Percentiles rank a stretch among this genome's conserved stretches.
Conservation (phyloP, 2,888 invertebrate genomes). For the Drosophila cracens region DNA sequence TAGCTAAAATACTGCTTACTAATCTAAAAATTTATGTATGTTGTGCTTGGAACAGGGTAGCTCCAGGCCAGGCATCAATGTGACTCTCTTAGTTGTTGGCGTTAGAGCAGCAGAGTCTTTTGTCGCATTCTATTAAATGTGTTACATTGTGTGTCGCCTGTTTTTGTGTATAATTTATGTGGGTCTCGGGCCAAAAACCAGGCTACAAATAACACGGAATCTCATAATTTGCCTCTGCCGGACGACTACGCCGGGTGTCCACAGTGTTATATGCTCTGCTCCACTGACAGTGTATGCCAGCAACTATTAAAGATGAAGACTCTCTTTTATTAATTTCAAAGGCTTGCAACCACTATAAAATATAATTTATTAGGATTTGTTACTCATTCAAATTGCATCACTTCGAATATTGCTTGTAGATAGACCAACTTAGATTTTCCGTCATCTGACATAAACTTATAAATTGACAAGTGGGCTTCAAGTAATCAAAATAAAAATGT, state of each 20-base stretch:
- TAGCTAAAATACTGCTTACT: neutral
- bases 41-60: neutral
- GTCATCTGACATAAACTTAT: neutral
- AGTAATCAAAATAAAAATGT: neutral
- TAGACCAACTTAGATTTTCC: neutral
- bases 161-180: slow-evolving; percentile 50
- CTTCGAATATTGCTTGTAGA: neutral
- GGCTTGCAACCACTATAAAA: neutral
- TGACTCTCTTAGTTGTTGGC: slow-evolving; percentile 28
- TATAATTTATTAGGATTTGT: neutral
- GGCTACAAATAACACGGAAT: slow-evolving; percentile 50
- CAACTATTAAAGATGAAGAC: slow-evolving; percentile 2
- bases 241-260: slow-evolving; percentile 12
- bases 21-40: neutral
- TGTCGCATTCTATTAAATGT: slow-evolving; percentile 12
- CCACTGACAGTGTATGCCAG: slow-evolving; percentile 11
- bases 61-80: neutral
- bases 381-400: neutral
- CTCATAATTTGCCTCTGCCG: slow-evolving; percentile 50
- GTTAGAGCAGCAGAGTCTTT: slow-evolving; percentile 15
- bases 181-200: slow-evolving; percentile 50
- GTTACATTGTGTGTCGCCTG: slow-evolving; percentile 8
- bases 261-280: neutral
- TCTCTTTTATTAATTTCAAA: neutral
- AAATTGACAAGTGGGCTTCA: neutral